phyloP scores from a whole-genome alignment of 2,113 vertebrate genomes.

The Bubo blakistoni region DNA sequence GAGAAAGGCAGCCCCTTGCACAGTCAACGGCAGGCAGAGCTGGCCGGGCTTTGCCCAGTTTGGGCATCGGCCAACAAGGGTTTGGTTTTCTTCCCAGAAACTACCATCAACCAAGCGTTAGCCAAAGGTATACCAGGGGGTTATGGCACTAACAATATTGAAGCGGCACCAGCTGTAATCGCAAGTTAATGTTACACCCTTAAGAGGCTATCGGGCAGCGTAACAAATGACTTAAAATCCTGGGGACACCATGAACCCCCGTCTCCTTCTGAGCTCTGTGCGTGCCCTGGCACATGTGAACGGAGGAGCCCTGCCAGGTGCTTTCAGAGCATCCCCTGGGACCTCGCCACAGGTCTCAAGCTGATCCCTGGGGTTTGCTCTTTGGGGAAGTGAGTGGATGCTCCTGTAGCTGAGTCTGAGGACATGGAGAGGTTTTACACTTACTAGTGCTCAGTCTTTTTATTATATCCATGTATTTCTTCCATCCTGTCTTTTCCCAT shows the following conservation, averaged over 20 bases:
- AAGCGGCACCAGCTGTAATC: neutral
- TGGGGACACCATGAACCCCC: neutral
- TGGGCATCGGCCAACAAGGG: neutral
- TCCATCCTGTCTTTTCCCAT: neutral
- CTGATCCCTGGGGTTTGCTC: rapidly evolving
- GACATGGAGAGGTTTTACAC: neutral
- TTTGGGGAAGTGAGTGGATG: neutral
- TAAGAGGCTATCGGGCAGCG: neutral
- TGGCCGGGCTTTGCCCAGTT: neutral
- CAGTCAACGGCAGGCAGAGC: neutral
- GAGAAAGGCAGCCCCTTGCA: neutral
- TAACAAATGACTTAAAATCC: neutral
- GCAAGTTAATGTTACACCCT: neutral
- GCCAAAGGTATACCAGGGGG: neutral
- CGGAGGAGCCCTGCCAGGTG: neutral
- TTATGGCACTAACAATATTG: neutral
- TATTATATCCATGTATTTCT: neutral
- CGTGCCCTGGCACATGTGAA: neutral
- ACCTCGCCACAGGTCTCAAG: neutral
- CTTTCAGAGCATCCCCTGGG: neutral
- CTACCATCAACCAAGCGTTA: neutral
- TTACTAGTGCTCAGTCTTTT: neutral
- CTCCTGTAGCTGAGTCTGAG: neutral
- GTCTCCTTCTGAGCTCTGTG: neutral
- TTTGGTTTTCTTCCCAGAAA: neutral